Evolutionary conservation across 2,113 vertebrate genomes (phyloP), one percentile per base, ranked within the genome.

Genomic region (Gasterosteus nipponicus): DNA sequence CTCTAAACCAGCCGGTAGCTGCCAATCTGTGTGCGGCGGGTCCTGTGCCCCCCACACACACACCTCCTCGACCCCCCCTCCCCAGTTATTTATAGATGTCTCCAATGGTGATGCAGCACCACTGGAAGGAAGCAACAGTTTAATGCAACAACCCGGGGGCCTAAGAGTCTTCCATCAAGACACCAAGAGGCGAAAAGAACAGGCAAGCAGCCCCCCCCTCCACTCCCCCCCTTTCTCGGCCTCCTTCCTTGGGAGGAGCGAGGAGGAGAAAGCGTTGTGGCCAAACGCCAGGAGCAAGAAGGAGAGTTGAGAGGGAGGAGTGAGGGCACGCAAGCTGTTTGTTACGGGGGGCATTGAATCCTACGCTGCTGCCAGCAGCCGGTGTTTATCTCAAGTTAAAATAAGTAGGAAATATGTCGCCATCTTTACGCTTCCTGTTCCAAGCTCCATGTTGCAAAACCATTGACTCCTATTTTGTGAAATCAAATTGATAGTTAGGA

Each of bases 1-100:
- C 29, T 77, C 74, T 56, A 77, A 82, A 53, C 49, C 67, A 77
- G 44, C 77, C 72, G 68, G 53, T 67, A 70, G 69, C 84, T 87
- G 84, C 74, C 81, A 89, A 70, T 87, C 76, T 82, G 62, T 58
- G 49, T 29, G 53, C 83, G 62, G 88, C 65, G 64, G 22, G 61
- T 59, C 62, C 68, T 69, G 6, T 56, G 47, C 64, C 69, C 64
- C 42, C 67, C 31, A 67, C 64, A 3, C 33, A 33, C 39, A 67
- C 78, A 66, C 78, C 67, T 80, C 63, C 75, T 1, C 59, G 66
- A 31, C 29, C 66, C 46, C 62, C 18, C 46, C 19, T 19, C 19
- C 86, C 73, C 80, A 69, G 84, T 90, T 89, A 90, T 91, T 90
- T 90, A 89, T 91, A 91, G 89, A 82, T 76, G 82, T 77, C 67